Evolutionary conservation across 1,140 invertebrate genomes (phyloP), one percentile per base, ranked within the genome.

Genomic region (Atta texana): DNA sequence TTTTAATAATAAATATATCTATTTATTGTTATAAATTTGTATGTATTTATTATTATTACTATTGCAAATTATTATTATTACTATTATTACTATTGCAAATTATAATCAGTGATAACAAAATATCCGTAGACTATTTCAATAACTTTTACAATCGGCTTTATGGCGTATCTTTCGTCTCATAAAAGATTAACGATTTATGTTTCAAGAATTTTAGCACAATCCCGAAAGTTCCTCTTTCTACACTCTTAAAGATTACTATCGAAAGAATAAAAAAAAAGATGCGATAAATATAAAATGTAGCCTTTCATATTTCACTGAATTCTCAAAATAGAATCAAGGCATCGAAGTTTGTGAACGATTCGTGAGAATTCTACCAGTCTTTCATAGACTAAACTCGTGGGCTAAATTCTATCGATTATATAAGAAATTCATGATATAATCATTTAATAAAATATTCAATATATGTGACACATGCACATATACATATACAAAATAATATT

Each of bases 61-160:
- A 28, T 31, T 28, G 69, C 57, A 71, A 81, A 59, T 71, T 49
- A 31, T 18, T 24, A 24, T 24, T 24, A 24, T 44, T 44, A 44
- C 39, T 44, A 44, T 12, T 8, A 10, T 81, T 0, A 71, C 57
- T 71, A 28, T 31, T 28, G 69, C 57, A 71, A 81, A 59, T 71
- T 49, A 31, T 18, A 44, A 12, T 8, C 12, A 57, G 16, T 16
- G 51, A 39, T 51, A 64, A 77, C 2, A 1, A 59, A 34, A 34
- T 53, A 66, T 14, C 0, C 14, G 24, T 39, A 18, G 5, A 12
- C 14, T 61, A 61, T 71, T 59, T 49, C 24, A 64, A 24, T 59
- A 31, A 39, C 24, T 51, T 81, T 80, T 86, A 86, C 24, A 55
- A 39, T 55, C n/a, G 55, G 49, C 2, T 86, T 86, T 81, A 86